These are phyloP conservation scores for Mormyrops boulengeri DNA, from an alignment of 2,797 vertebrate genomes.

Conservation along the genomic window DNA sequence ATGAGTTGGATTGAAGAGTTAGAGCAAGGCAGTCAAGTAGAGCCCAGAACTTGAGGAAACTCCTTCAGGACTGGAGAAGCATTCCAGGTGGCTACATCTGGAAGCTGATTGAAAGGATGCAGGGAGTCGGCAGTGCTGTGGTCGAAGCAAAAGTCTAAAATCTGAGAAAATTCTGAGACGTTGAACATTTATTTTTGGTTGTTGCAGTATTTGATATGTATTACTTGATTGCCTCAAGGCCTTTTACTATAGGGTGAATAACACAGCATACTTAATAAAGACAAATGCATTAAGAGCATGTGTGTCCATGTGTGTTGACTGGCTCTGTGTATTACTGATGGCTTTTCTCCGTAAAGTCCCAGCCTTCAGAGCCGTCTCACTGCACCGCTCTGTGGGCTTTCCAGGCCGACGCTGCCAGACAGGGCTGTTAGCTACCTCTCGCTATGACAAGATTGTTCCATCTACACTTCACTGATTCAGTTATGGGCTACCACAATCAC, in stretches of 20 bases:
- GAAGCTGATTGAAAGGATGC: not conserved
- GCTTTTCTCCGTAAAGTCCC: slow-evolving; percentile 42
- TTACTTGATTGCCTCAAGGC: not conserved
- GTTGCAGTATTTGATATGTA: not conserved
- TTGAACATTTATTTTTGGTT: not conserved
- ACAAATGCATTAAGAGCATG: not conserved
- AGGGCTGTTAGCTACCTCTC: slow-evolving; percentile 43
- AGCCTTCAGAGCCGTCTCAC: not conserved
- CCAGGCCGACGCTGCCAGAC: slow-evolving; percentile 30
- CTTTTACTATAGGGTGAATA: not conserved
- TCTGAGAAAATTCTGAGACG: not conserved
- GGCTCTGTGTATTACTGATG: slow-evolving; percentile 49
- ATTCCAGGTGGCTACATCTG: not conserved
- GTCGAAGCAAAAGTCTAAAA: not conserved
- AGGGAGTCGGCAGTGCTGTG: not conserved
- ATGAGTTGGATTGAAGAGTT: no score
- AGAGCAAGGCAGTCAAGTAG: not conserved
- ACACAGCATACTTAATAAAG: no score
- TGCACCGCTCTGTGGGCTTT: slow-evolving; percentile 40
- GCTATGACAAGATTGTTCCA: slow-evolving; percentile 51
- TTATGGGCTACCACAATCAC: slow-evolving; percentile 25
- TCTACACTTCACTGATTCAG: slow-evolving; percentile 54
- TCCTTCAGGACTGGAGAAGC: not conserved
- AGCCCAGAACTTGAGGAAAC: not conserved
- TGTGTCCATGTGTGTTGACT: not conserved